Conservation (phyloP, 2,113 vertebrate species). For the Corynorhinus townsendii region DNA sequence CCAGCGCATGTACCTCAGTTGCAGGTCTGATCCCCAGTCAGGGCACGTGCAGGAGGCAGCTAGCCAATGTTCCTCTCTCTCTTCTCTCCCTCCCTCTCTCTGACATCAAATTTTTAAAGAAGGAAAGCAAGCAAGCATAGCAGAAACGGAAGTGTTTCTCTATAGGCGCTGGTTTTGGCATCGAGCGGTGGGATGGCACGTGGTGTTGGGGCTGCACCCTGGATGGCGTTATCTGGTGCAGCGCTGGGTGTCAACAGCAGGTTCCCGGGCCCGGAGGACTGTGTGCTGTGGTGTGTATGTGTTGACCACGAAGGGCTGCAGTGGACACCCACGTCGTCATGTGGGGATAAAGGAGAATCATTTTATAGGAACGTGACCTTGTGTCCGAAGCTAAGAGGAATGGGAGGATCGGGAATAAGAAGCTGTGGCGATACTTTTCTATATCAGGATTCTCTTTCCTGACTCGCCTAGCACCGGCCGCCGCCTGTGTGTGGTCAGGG, state of each 20-base stretch:
- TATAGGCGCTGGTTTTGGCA: not conserved
- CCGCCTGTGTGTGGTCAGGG: not conserved
- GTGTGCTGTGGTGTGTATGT: not conserved
- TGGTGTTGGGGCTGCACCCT: not conserved
- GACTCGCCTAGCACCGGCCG: not conserved
- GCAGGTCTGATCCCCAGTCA: too few species aligned
- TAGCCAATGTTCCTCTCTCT: too few species aligned
- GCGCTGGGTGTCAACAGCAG: too few species aligned
- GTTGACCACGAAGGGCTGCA: not conserved
- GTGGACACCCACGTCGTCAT: not conserved
- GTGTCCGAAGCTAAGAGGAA: not conserved
- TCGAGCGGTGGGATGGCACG: not conserved
- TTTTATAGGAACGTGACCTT: not conserved
- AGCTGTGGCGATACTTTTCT: not conserved
- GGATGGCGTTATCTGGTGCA: not conserved
- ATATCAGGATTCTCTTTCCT: not conserved
- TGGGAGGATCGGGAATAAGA: not conserved
- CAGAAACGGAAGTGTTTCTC: not conserved
- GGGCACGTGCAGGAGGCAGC: too few species aligned
- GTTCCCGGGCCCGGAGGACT: not conserved
- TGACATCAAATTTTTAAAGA: too few species aligned
- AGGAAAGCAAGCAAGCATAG: not conserved
- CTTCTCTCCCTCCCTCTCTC: too few species aligned
- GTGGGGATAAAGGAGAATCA: not conserved
- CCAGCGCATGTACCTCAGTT: too few species aligned